A percentile compares a stretch with the other conserved stretches of the same genome.
These are phyloP conservation scores for Hipparchia semele DNA, from an alignment of 2,888 invertebrate species.

Conservation along the genomic window DNA sequence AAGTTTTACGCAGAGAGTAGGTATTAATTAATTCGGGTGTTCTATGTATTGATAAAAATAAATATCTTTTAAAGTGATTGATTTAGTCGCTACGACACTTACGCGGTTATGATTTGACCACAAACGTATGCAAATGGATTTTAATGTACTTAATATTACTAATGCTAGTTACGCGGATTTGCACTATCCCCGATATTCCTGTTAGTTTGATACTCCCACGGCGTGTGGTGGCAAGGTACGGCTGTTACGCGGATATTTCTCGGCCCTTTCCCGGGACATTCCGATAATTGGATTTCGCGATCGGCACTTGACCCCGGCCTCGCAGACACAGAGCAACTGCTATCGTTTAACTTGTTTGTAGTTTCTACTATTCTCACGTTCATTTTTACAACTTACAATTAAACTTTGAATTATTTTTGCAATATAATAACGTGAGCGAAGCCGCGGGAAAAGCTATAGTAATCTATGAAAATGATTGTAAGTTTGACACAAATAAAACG, in stretches of 20 bases:
- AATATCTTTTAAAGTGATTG: no score
- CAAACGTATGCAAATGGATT: no score
- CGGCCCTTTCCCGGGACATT: slow-evolving; percentile 26
- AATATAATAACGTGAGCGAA: background rate
- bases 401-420: background rate
- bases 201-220: no score
- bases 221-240: background rate
- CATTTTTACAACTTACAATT: background rate
- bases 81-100: no score
- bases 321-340: slow-evolving; percentile 10
- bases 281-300: slow-evolving; percentile 37
- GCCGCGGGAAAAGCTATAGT: no score
- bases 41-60: no score
- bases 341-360: slow-evolving; percentile 24
- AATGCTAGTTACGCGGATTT: no score
- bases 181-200: no score
- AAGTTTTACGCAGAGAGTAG: no score
- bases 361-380: slow-evolving; percentile 5
- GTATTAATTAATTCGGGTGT: no score
- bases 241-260: slow-evolving; percentile 1
- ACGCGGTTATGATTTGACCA: no score
- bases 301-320: slow-evolving; percentile 20
- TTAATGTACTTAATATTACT: no score
- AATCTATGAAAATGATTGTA: background rate
- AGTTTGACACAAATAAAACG: background rate